These are phyloP conservation scores for Apogon hyalosoma DNA, from an alignment of 2,797 vertebrate genomes.

Conservation along the genomic window DNA sequence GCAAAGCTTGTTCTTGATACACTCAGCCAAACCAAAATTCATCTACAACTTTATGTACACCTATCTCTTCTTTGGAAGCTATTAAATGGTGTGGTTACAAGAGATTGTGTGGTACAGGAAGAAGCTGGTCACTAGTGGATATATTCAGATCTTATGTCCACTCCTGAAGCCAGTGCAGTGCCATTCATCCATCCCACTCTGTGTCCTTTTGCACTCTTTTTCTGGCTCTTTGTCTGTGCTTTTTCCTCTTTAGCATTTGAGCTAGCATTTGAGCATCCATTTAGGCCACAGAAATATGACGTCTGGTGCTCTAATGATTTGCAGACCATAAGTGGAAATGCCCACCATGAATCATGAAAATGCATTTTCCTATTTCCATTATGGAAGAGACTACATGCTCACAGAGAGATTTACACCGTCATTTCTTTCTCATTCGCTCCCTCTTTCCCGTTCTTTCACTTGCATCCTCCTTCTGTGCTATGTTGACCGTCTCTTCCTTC, in stretches of 20 bases:
- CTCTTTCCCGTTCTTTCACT: slow-evolving; percentile 24
- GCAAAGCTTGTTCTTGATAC: slow-evolving; percentile 38
- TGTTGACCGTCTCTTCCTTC: slow-evolving; percentile 31
- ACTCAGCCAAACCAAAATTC: slow-evolving; percentile 40
- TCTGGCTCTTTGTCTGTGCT: slow-evolving; percentile 24
- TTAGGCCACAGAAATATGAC: slow-evolving; percentile 77
- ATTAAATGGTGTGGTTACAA: slow-evolving; percentile 24
- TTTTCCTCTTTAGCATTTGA: slow-evolving; percentile 43
- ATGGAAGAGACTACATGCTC: slow-evolving; percentile 70
- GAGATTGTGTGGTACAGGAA: slow-evolving; percentile 46
- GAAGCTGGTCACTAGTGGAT: slow-evolving; percentile 31
- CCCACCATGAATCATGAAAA: slow-evolving; percentile 81
- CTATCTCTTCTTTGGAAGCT: slow-evolving; percentile 28
- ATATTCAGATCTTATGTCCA: slow-evolving; percentile 36
- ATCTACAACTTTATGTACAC: slow-evolving; percentile 43
- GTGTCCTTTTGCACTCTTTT: slow-evolving; percentile 41
- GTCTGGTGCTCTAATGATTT: slow-evolving; percentile 79
- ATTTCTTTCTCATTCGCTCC: slow-evolving; percentile 59
- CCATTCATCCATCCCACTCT: slow-evolving; percentile 36
- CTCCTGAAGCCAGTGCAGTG: slow-evolving; percentile 16
- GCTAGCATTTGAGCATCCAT: slow-evolving; percentile 64
- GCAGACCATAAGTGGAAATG: slow-evolving; percentile 78
- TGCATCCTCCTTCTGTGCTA: slow-evolving; percentile 16
- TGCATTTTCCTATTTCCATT: slow-evolving; percentile 80
- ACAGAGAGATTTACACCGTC: slow-evolving; percentile 76